Conservation (phyloP, 2,888 invertebrate species). For the Latheticus oryzae region DNA sequence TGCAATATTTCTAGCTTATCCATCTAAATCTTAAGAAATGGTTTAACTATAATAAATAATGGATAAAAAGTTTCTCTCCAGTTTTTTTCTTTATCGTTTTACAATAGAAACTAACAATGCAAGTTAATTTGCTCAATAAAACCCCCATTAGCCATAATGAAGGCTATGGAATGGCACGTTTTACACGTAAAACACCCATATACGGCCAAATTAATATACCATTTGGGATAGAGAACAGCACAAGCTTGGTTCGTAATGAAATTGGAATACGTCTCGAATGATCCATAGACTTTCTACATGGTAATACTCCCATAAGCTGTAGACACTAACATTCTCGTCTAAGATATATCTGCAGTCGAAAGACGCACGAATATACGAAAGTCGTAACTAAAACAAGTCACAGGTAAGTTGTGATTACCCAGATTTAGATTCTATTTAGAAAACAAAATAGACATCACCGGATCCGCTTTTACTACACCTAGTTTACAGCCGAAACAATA, state of each 20-base stretch:
- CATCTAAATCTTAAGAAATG: too few relatives aligned
- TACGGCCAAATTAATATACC: slow-evolving; percentile 17
- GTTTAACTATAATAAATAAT: too few relatives aligned
- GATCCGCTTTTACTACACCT: slow-evolving; percentile 29
- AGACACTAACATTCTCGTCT: slow-evolving; percentile 18
- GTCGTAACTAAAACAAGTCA: slow-evolving; percentile 32
- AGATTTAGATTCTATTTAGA: slow-evolving; percentile 37
- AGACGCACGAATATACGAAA: slow-evolving; percentile 26
- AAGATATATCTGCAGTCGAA: slow-evolving; percentile 25
- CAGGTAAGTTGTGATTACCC: slow-evolving; percentile 36
- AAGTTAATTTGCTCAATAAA: too few relatives aligned
- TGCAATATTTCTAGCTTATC: too few relatives aligned
- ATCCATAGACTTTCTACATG: slow-evolving; percentile 19
- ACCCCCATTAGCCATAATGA: too few relatives aligned
- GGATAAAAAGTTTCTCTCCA: too few relatives aligned
- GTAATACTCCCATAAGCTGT: slow-evolving; percentile 18
- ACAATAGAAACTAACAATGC: too few relatives aligned
- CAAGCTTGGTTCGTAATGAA: slow-evolving; percentile 21
- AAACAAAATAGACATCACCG: slow-evolving; percentile 33
- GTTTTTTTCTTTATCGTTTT: too few relatives aligned
- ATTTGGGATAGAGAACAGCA: slow-evolving; percentile 5
- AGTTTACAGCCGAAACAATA: slow-evolving; percentile 31
- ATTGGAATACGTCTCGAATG: slow-evolving; percentile 22
- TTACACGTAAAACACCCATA: background rate
- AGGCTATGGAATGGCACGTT: too few relatives aligned